phyloP scores from a whole-genome alignment of 2,888 invertebrate species.

The Timema cristinae region DNA sequence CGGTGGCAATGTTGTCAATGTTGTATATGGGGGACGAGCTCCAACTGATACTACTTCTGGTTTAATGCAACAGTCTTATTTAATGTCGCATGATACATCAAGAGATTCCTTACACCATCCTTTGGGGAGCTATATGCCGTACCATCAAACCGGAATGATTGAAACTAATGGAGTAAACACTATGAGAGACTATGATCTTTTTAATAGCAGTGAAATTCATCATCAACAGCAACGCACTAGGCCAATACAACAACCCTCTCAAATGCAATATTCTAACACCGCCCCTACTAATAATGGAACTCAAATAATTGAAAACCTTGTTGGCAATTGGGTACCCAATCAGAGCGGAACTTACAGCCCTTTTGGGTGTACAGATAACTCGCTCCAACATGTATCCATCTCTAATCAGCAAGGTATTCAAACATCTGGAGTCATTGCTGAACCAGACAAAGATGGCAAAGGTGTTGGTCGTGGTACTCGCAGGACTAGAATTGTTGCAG shows the following conservation, averaged over 20 bases:
- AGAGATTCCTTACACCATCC: constrained; percentile 16
- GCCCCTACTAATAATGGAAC: constrained; percentile 16
- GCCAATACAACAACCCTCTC: constrained; percentile 30
- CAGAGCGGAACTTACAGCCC: constrained; percentile 70
- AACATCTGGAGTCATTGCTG: constrained; percentile 19
- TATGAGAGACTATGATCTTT: constrained; percentile 24
- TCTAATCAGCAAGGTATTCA: constrained; percentile 28
- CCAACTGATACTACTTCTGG: not conserved
- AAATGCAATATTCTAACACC: constrained; percentile 12
- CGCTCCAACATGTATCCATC: constrained; percentile 40
- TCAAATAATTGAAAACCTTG: constrained; percentile 64
- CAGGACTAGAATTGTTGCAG: constrained; percentile 37
- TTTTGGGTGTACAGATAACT: constrained; percentile 59
- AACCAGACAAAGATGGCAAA: constrained; percentile 36
- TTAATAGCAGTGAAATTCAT: constrained; percentile 20
- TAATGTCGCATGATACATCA: constrained; percentile 22
- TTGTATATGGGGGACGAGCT: constrained; percentile 30
- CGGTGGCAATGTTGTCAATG: constrained; percentile 46
- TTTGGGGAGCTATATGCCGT: constrained; percentile 26
- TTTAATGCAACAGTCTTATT: constrained; percentile 19
- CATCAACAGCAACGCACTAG: constrained; percentile 37
- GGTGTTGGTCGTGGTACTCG: constrained; percentile 30
- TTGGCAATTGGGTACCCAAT: constrained; percentile 69
- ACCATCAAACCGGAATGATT: constrained; percentile 20
- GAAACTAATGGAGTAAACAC: constrained; percentile 9